Percentiles rank a stretch among this genome's conserved stretches.
phyloP scores from a whole-genome alignment of 2,113 vertebrate species.

The Micromys minutus region DNA sequence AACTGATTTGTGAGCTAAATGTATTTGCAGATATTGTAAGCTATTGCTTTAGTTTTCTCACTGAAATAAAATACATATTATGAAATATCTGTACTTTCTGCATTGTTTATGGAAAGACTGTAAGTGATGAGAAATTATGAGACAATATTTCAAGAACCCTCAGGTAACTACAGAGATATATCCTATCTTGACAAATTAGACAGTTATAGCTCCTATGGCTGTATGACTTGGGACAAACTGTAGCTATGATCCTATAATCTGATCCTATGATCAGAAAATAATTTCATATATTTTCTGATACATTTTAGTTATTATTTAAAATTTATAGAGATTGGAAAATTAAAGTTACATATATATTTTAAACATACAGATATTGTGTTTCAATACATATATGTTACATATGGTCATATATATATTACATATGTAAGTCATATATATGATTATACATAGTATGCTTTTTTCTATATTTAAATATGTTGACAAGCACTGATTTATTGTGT shows the following conservation, averaged over 20 bases:
- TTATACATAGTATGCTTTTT: not conserved
- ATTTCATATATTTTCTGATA: not conserved
- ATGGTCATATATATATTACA: not conserved
- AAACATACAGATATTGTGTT: not conserved
- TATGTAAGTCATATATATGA: no score
- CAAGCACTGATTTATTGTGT: not conserved
- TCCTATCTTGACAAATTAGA: not conserved
- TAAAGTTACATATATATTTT: not conserved
- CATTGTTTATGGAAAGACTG: not conserved
- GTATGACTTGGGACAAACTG: not conserved
- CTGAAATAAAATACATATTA: slow-evolving; percentile 16
- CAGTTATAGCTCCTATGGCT: not conserved
- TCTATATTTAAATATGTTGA: not conserved
- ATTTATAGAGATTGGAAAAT: not conserved
- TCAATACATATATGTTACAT: not conserved
- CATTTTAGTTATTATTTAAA: not conserved
- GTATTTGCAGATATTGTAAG: not conserved
- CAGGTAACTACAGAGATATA: not conserved
- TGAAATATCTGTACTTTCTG: not conserved
- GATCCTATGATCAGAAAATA: not conserved
- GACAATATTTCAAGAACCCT: not conserved
- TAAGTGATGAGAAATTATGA: not conserved
- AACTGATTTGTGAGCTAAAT: not conserved
- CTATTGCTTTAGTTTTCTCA: not conserved
- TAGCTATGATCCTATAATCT: not conserved